Evolutionary conservation across 2,113 vertebrate genomes (phyloP).

Genomic region (Hemibagrus wyckioides): DNA sequence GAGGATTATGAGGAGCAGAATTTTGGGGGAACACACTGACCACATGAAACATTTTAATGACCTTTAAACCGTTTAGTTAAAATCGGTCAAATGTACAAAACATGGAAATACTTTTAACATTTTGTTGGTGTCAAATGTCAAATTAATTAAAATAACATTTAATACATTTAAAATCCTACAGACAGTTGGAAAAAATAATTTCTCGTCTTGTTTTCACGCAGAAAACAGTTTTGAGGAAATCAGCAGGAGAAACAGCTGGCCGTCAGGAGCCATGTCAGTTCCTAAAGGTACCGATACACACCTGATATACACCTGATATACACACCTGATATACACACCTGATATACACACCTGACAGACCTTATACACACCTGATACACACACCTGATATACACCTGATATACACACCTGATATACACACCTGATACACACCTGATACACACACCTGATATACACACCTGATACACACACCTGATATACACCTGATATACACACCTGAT

Average conservation of each 20-base stretch:
- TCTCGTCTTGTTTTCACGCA: slow-evolving; percentile 51
- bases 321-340: neutral
- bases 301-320: neutral
- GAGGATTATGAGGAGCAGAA: too few relatives aligned
- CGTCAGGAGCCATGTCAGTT: slow-evolving; percentile 66
- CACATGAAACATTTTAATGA: neutral
- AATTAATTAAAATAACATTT: neutral
- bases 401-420: neutral
- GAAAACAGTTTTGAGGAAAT: slow-evolving; percentile 77
- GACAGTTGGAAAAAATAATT: too few relatives aligned
- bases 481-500: neutral
- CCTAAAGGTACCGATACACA: slow-evolving; percentile 69
- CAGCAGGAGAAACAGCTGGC: slow-evolving; percentile 77
- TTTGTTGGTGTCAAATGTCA: neutral
- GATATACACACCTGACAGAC: too few relatives aligned
- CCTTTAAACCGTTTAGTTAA: neutral
- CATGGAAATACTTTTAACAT: neutral
- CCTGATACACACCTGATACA: too few relatives aligned
- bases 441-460: neutral
- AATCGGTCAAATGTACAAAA: neutral
- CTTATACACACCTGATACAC: neutral
- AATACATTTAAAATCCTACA: too few relatives aligned
- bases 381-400: neutral
- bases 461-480: neutral
- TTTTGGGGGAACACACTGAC: too few relatives aligned